A percentile compares a stretch with the other conserved stretches of the same genome.
These are phyloP conservation scores for Lasioglossum baleicum DNA, from an alignment of 1,140 invertebrate species.

Conservation along the genomic window DNA sequence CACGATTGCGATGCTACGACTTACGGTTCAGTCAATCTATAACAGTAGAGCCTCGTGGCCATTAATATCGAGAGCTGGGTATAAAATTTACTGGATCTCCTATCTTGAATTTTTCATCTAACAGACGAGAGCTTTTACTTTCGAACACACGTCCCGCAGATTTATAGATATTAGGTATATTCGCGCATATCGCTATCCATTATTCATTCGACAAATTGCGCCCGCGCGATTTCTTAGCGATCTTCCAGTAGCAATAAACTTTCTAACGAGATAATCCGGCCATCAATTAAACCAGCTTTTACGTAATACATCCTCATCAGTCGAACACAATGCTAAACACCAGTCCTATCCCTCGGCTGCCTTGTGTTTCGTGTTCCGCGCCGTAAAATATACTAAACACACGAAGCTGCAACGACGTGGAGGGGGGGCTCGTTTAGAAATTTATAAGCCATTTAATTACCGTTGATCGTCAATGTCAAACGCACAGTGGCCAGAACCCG, in stretches of 20 bases:
- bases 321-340: neutral
- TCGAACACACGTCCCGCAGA: too few species aligned
- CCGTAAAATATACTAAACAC: neutral
- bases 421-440: too few species aligned
- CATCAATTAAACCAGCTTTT: neutral
- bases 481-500: neutral
- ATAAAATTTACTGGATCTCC: too few species aligned
- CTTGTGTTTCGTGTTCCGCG: neutral
- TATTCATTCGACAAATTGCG: neutral
- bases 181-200: neutral
- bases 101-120: too few species aligned
- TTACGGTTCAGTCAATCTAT: too few species aligned
- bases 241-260: neutral
- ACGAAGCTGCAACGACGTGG: neutral
- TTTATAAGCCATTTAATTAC: constrained; percentile 28
- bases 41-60: too few species aligned
- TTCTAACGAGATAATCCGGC: neutral
- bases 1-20: too few species aligned
- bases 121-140: too few species aligned
- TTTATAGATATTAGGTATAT: too few species aligned
- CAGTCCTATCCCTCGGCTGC: too few species aligned
- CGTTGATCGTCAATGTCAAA: neutral
- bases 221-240: neutral
- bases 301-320: neutral
- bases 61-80: too few species aligned